phyloP scores from a whole-genome alignment of 2,113 vertebrate genomes.

The Chaetura pelagica region DNA sequence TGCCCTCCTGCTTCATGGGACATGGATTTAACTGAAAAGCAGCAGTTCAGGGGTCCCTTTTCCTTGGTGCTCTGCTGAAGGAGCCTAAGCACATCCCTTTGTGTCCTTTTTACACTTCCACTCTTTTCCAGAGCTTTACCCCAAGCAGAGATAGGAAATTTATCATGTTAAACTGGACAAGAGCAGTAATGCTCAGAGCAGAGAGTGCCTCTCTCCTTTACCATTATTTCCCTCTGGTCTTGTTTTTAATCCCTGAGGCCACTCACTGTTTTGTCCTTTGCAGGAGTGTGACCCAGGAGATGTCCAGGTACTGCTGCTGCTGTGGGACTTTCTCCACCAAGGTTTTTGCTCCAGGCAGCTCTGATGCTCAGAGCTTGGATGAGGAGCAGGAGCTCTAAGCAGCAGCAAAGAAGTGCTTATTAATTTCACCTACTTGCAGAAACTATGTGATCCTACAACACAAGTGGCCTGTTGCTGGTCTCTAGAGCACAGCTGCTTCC shows the following conservation, averaged over 20 bases:
- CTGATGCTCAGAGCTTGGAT: not conserved
- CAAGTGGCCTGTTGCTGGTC: not conserved
- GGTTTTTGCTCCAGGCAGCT: not conserved
- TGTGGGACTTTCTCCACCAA: not conserved
- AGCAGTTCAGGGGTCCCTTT: too few species aligned
- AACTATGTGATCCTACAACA: rapidly evolving
- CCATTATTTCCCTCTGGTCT: not conserved
- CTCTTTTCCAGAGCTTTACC: not conserved
- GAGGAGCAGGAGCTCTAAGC: not conserved
- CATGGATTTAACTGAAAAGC: not conserved
- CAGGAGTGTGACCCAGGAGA: not conserved
- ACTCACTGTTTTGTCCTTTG: not conserved
- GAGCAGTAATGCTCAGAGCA: not conserved
- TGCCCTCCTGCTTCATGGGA: rapidly evolving
- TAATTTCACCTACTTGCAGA: not conserved
- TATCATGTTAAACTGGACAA: not conserved
- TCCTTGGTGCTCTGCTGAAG: not conserved
- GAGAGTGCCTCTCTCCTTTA: not conserved
- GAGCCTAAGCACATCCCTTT: rapidly evolving
- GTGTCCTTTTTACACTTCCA: not conserved
- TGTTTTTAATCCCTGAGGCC: not conserved
- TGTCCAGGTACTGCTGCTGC: not conserved
- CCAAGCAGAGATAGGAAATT: not conserved
- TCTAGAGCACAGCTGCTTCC: not conserved
- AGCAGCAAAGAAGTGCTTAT: not conserved